Evolutionary conservation across 2,797 vertebrate species (phyloP).

Genomic region (Sternarchorhynchus goeldii): DNA sequence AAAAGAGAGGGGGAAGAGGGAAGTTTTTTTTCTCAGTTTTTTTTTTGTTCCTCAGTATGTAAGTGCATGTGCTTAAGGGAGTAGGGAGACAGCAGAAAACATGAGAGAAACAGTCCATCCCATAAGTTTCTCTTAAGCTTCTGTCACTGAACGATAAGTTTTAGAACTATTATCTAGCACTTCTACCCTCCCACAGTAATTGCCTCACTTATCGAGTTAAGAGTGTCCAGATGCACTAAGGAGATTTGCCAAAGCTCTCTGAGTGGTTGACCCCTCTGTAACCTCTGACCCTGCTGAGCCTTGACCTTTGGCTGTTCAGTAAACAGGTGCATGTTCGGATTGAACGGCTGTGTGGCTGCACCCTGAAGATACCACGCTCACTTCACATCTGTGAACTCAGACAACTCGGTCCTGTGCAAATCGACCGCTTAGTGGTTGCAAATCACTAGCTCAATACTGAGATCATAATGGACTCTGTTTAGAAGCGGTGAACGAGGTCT

Average conservation of each 20-base stretch:
- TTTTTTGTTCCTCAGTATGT: constrained; percentile 8
- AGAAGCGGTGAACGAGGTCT: constrained; percentile 6
- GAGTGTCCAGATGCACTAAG: constrained; percentile 44
- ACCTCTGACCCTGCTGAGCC: constrained; percentile 33
- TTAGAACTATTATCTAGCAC: constrained; percentile 64
- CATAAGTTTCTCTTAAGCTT: constrained; percentile 59
- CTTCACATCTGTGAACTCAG: neutral
- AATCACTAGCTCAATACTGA: constrained; percentile 8
- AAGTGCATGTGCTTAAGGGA: neutral
- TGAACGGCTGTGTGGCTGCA: constrained; percentile 34
- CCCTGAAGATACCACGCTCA: constrained; percentile 33
- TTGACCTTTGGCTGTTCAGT: constrained; percentile 47
- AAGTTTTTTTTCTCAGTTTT: neutral
- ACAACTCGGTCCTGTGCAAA: neutral
- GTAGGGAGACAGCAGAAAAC: constrained; percentile 15
- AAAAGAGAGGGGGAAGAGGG: constrained; percentile 1
- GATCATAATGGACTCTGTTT: constrained; percentile 26
- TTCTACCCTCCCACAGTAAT: constrained; percentile 64
- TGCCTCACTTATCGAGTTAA: constrained; percentile 66
- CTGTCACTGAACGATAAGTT: constrained; percentile 68
- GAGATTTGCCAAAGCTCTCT: constrained; percentile 35
- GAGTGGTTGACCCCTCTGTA: constrained; percentile 23
- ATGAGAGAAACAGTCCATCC: constrained; percentile 5
- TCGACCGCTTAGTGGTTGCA: neutral
- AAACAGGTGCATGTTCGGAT: constrained; percentile 36